These are phyloP conservation scores for Neofelis nebulosa DNA, from an alignment of 2,113 vertebrate species.

Conservation along the genomic window DNA sequence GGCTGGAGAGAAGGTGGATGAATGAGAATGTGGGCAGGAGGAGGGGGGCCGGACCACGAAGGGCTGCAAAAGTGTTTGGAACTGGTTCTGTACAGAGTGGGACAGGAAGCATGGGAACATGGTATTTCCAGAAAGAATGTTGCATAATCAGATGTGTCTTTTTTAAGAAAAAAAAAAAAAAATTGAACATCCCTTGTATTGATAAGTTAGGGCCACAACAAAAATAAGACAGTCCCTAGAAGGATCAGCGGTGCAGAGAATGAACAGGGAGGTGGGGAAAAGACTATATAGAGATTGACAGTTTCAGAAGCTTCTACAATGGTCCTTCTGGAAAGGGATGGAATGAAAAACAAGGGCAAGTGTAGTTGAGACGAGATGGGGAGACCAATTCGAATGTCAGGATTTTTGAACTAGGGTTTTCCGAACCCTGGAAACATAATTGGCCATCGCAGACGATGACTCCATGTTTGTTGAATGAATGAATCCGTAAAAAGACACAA, in stretches of 20 bases:
- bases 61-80: neutral
- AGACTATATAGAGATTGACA: neutral
- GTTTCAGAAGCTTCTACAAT: fast-evolving
- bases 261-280: no score
- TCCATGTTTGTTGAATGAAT: neutral
- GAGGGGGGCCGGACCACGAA: neutral
- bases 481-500: neutral
- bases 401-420: neutral
- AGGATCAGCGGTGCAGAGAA: neutral
- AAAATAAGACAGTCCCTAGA: neutral
- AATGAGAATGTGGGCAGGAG: fast-evolving
- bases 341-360: neutral
- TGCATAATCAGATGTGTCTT: no score
- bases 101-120: fast-evolving
- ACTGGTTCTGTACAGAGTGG: neutral
- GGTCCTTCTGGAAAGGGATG: neutral
- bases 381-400: neutral
- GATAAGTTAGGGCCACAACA: neutral
- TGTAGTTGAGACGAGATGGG: neutral
- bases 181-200: neutral
- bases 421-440: neutral
- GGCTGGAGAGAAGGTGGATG: no score
- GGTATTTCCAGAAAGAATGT: fast-evolving
- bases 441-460: neutral
- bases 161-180: neutral